These are phyloP conservation scores for Ruditapes philippinarum DNA, from an alignment of 1,140 invertebrate species.

Conservation along the genomic window DNA sequence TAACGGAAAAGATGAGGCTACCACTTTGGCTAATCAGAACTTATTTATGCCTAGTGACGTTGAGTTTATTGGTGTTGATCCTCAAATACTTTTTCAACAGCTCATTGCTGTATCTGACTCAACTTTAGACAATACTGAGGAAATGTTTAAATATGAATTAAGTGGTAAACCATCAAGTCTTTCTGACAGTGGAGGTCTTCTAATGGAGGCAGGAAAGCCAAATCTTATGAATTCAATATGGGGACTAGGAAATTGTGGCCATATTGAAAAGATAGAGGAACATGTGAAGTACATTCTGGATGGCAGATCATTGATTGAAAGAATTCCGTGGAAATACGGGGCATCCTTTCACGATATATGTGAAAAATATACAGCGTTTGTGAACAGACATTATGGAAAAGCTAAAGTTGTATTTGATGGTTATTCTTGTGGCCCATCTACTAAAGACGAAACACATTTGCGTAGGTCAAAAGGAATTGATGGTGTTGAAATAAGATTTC, in stretches of 20 bases:
- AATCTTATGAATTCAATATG: not conserved
- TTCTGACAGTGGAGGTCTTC: conserved; percentile 38
- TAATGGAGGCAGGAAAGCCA: not conserved
- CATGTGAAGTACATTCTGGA: not conserved
- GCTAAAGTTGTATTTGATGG: too few species aligned
- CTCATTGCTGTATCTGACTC: too few species aligned
- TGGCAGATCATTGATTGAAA: not conserved
- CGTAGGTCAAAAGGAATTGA: too few species aligned
- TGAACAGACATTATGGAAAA: too few species aligned
- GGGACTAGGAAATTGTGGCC: too few species aligned
- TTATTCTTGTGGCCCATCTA: too few species aligned
- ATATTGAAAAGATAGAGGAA: not conserved
- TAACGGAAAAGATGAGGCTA: conserved; percentile 40
- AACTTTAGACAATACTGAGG: not conserved
- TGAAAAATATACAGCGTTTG: too few species aligned
- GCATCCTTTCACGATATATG: too few species aligned
- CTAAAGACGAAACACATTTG: too few species aligned
- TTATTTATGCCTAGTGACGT: conserved; percentile 22
- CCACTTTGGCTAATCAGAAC: conserved; percentile 37
- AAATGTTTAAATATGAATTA: conserved; percentile 62
- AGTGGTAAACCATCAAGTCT: conserved; percentile 37
- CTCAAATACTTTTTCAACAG: conserved; percentile 36
- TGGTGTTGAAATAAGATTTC: too few species aligned
- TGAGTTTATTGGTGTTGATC: conserved; percentile 60
- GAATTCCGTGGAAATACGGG: not conserved